These are phyloP conservation scores for Morpho achilles DNA, from an alignment of 2,888 invertebrate genomes.

Conservation along the genomic window DNA sequence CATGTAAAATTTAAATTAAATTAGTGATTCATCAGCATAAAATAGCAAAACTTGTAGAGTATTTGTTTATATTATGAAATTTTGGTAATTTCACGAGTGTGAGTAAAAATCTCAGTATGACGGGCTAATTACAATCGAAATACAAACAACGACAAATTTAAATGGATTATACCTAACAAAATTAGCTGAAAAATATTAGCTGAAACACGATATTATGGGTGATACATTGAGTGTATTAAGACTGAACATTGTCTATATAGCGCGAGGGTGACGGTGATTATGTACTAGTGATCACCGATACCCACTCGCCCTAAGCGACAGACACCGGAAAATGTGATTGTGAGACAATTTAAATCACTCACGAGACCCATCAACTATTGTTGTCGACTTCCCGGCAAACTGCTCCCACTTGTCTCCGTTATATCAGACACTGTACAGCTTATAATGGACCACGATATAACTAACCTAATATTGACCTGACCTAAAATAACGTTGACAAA, in stretches of 20 bases:
- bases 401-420: slow-evolving; percentile 9
- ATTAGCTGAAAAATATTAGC: background rate
- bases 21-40: no score
- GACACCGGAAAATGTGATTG: slow-evolving; percentile 64
- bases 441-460: background rate
- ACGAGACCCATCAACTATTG: slow-evolving; percentile 51
- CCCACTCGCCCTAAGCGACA: slow-evolving; percentile 42
- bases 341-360: slow-evolving; percentile 70
- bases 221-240: no score
- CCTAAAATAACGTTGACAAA: no score
- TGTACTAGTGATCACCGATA: slow-evolving; percentile 26
- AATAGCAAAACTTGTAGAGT: no score
- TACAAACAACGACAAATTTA: no score
- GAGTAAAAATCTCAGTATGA: no score
- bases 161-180: no score
- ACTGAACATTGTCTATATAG: background rate
- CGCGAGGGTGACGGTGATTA: slow-evolving; percentile 19
- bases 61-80: no score
- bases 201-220: background rate
- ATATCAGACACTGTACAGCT: slow-evolving; percentile 2
- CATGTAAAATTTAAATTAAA: no score
- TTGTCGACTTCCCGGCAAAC: slow-evolving; percentile 52
- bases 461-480: no score
- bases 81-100: no score
- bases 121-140: no score